Evolutionary conservation across 1,140 invertebrate genomes (phyloP).

Genomic region (Idris sp.): DNA sequence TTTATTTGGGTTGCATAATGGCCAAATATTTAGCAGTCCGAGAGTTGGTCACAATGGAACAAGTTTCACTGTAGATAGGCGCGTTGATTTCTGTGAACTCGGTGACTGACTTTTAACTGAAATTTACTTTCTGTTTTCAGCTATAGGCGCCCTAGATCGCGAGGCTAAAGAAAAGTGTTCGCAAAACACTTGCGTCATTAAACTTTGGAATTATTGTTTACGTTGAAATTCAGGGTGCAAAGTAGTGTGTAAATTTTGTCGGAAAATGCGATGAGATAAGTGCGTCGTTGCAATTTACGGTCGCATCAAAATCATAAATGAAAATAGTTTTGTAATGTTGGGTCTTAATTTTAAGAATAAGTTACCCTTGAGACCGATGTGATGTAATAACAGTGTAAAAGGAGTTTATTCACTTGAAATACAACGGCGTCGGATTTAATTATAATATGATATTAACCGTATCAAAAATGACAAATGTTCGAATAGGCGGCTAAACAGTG

Average conservation of each 20-base stretch:
- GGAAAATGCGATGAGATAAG: conserved; percentile 16
- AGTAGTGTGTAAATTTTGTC: conserved; percentile 27
- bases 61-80: conserved; percentile 33
- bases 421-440: too few species aligned
- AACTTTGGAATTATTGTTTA: conserved; percentile 44
- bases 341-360: too few species aligned
- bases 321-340: conserved; percentile 7
- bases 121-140: conserved; percentile 18
- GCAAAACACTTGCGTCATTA: conserved; percentile 33
- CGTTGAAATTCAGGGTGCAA: conserved; percentile 11
- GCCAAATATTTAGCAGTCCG: conserved; percentile 6
- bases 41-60: conserved; percentile 22
- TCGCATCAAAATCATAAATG: conserved; percentile 1
- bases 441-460: too few species aligned
- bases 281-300: conserved; percentile 27
- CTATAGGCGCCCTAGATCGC: conserved; percentile 35
- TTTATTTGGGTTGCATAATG: conserved; percentile 20
- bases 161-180: conserved; percentile 27
- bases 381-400: too few species aligned
- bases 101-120: conserved; percentile 35
- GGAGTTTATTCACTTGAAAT: too few species aligned
- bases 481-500: too few species aligned
- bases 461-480: too few species aligned
- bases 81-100: conserved; percentile 33
- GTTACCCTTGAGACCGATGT: too few species aligned